A percentile compares a stretch with the other conserved stretches of the same genome.
These are phyloP conservation scores for Sphaerophoria rueppellii DNA, from an alignment of 2,888 invertebrate species.

Conservation along the genomic window DNA sequence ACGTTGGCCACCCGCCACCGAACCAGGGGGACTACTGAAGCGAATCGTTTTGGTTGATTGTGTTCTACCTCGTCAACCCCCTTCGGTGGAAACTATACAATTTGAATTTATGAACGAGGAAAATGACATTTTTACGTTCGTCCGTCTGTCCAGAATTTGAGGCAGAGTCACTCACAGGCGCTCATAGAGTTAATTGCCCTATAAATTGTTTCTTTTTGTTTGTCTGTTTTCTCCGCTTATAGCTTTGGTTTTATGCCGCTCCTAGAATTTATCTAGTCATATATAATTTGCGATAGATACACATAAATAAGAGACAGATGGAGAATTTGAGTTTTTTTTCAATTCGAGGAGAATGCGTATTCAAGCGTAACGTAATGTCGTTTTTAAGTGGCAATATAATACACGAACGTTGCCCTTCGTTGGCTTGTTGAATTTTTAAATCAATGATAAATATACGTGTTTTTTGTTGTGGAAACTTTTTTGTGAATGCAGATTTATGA, in stretches of 20 bases:
- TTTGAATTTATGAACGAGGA: slow-evolving; percentile 54
- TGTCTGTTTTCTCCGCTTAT: slow-evolving; percentile 1
- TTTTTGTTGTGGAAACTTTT: background rate
- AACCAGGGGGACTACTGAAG: slow-evolving; percentile 44
- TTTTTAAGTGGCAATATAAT: slow-evolving; percentile 63
- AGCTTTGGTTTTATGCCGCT: slow-evolving; percentile 38
- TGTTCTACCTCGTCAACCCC: background rate
- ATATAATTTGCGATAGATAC: slow-evolving; percentile 18
- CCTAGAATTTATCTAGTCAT: slow-evolving; percentile 19
- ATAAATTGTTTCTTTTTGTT: slow-evolving; percentile 62
- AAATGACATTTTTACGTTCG: slow-evolving; percentile 57
- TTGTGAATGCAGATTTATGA: background rate
- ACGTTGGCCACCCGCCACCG: slow-evolving; percentile 26
- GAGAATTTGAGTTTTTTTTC: slow-evolving; percentile 60
- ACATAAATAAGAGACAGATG: slow-evolving; percentile 22
- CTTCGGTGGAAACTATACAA: slow-evolving; percentile 32
- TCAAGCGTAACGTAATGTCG: slow-evolving; percentile 59
- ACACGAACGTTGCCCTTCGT: slow-evolving; percentile 63
- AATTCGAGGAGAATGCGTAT: slow-evolving; percentile 61
- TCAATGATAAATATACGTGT: slow-evolving; percentile 13
- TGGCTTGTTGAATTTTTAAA: slow-evolving; percentile 38
- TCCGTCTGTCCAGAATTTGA: slow-evolving; percentile 48
- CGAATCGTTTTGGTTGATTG: slow-evolving; percentile 7
- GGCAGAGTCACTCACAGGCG: slow-evolving; percentile 34
- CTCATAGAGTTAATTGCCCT: slow-evolving; percentile 63